These are phyloP conservation scores for Eustalomyia histrio DNA, from an alignment of 2,888 invertebrate species.

Conservation along the genomic window DNA sequence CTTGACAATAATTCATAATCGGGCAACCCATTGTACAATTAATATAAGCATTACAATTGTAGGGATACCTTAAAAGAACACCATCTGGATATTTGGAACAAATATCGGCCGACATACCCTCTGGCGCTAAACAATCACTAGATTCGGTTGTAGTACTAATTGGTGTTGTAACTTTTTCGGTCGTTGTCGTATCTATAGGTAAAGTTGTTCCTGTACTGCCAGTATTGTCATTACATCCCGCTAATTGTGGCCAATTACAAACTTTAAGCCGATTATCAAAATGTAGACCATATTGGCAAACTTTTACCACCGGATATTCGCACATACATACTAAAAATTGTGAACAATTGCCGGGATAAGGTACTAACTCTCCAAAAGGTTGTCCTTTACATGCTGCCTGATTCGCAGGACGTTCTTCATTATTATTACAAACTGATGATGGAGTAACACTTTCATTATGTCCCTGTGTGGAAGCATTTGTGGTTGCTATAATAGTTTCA, in stretches of 20 bases:
- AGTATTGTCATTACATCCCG: slow-evolving; percentile 52
- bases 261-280: slow-evolving; percentile 68
- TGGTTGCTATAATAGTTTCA: neutral
- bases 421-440: slow-evolving; percentile 59
- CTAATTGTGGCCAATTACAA: slow-evolving; percentile 71
- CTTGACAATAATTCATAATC: slow-evolving; percentile 68
- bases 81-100: slow-evolving; percentile 41
- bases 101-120: slow-evolving; percentile 26
- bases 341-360: slow-evolving; percentile 72
- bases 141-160: slow-evolving; percentile 51
- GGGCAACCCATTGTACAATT: slow-evolving; percentile 70
- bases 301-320: slow-evolving; percentile 69
- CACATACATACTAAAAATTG: slow-evolving; percentile 72
- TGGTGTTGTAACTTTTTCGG: neutral
- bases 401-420: slow-evolving; percentile 68
- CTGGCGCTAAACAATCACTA: slow-evolving; percentile 22
- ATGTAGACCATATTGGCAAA: slow-evolving; percentile 67
- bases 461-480: neutral
- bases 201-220: slow-evolving; percentile 8
- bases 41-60: slow-evolving; percentile 71
- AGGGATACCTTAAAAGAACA: slow-evolving; percentile 66
- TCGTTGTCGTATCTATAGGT: neutral
- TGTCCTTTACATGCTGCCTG: slow-evolving; percentile 67
- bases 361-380: slow-evolving; percentile 67
- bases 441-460: slow-evolving; percentile 14